Evolutionary conservation across 2,888 invertebrate species (phyloP).

Genomic region (Prosapia bicincta): DNA sequence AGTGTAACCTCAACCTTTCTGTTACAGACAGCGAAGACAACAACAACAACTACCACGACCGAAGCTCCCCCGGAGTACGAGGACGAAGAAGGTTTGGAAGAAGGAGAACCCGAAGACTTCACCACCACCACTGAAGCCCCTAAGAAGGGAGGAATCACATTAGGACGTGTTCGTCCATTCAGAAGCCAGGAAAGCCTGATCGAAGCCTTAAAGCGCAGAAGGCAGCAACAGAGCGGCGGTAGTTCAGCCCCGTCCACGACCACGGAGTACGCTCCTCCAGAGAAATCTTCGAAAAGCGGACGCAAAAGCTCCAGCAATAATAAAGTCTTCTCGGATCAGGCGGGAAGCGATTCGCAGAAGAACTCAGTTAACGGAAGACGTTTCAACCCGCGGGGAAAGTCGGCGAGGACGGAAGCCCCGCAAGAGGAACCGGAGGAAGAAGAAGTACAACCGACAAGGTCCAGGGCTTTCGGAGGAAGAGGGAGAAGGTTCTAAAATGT

Average conservation of each 20-base stretch:
- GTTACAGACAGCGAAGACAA: constrained; percentile 4
- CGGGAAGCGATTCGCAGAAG: constrained; percentile 25
- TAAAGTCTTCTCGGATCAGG: constrained; percentile 13
- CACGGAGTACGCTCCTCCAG: neutral
- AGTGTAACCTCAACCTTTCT: neutral
- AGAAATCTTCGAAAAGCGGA: constrained; percentile 18
- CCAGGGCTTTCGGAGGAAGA: constrained; percentile 31
- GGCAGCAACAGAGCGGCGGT: constrained; percentile 19
- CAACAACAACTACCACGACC: constrained; percentile 30
- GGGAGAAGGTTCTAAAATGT: constrained; percentile 30
- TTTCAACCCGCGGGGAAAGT: neutral
- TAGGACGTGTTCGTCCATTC: constrained; percentile 37
- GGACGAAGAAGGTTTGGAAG: constrained; percentile 28
- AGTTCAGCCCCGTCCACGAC: neutral
- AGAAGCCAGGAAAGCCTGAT: constrained; percentile 39
- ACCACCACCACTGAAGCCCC: constrained; percentile 35
- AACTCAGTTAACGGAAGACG: constrained; percentile 21
- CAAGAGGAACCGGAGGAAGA: constrained; percentile 22
- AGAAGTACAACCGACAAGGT: constrained; percentile 28
- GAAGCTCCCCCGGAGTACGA: constrained; percentile 21
- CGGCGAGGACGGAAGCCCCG: neutral
- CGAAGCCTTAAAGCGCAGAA: constrained; percentile 38
- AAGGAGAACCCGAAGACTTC: constrained; percentile 19
- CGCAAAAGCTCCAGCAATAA: neutral
- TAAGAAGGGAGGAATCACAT: constrained; percentile 31